Evolutionary conservation across 2,888 invertebrate species (phyloP).

Genomic region (Nymphalis urticae): DNA sequence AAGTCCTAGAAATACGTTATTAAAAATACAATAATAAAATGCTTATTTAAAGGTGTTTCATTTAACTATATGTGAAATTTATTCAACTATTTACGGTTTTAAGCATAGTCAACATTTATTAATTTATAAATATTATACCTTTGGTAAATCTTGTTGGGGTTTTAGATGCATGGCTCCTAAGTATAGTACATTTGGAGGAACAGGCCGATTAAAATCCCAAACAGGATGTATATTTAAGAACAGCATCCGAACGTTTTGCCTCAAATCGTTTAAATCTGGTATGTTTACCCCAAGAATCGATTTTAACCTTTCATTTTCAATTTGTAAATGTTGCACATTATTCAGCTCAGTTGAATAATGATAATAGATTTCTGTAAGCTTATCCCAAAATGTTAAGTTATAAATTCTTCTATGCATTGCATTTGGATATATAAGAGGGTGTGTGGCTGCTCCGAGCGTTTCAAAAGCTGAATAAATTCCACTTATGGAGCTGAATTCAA

Average conservation of each 20-base stretch:
- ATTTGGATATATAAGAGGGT: conserved; percentile 47
- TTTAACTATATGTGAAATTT: neutral
- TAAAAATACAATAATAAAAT: too few relatives aligned
- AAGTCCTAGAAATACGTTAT: conserved; percentile 43
- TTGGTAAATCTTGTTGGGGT: conserved; percentile 51
- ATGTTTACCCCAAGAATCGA: conserved; percentile 38
- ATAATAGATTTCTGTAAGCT: conserved; percentile 23
- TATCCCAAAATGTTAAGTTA: conserved; percentile 43
- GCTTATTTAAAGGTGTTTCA: too few relatives aligned
- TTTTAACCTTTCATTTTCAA: conserved; percentile 31
- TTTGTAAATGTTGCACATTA: neutral
- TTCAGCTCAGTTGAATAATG: neutral
- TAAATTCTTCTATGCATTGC: conserved; percentile 38
- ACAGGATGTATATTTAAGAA: conserved; percentile 60
- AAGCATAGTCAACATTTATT: neutral
- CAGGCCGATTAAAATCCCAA: conserved; percentile 54
- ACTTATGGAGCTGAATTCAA: conserved; percentile 54
- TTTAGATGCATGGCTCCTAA: conserved; percentile 61
- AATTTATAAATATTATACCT: conserved; percentile 43
- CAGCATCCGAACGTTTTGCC: conserved; percentile 52
- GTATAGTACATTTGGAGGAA: conserved; percentile 57
- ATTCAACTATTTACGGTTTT: neutral
- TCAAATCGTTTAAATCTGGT: conserved; percentile 41
- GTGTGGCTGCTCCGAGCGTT: conserved; percentile 45
- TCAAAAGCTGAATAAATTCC: conserved; percentile 37